Percentiles rank a stretch among this genome's conserved stretches.
These are phyloP conservation scores for Acrobasis consociella DNA, from an alignment of 2,888 invertebrate species.

Conservation along the genomic window DNA sequence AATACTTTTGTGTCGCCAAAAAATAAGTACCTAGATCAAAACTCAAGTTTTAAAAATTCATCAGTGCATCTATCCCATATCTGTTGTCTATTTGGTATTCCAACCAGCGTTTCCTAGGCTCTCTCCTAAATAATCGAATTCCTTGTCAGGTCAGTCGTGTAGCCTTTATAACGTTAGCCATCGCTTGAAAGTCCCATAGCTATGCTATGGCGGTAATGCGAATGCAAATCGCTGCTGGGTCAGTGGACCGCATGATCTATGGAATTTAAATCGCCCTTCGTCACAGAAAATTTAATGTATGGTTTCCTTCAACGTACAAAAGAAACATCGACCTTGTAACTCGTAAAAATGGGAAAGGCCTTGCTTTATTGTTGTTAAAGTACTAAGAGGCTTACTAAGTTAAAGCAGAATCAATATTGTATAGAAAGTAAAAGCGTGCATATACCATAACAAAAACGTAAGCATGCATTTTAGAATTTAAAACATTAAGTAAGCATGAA, in stretches of 20 bases:
- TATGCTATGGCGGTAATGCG: conserved; percentile 3
- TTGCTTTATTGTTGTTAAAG: no score
- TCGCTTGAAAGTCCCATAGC: background rate
- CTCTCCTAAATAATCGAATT: conserved; percentile 1
- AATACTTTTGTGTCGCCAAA: background rate
- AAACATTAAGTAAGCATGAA: no score
- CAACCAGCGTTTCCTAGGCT: conserved; percentile 9
- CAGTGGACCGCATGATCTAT: conserved; percentile 31
- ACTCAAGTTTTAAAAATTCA: background rate
- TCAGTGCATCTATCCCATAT: background rate
- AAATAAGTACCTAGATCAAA: background rate
- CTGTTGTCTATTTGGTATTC: conserved; percentile 3
- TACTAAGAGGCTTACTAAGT: no score
- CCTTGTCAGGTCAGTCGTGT: conserved; percentile 6
- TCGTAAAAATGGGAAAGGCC: no score
- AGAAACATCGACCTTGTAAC: no score
- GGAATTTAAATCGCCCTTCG: conserved; percentile 34
- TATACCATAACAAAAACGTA: no score
- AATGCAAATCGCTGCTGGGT: conserved; percentile 23
- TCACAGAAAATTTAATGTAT: background rate
- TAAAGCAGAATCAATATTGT: no score
- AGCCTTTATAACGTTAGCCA: background rate
- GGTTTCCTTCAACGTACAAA: background rate
- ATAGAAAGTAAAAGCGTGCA: no score
- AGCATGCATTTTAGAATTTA: no score